Evolutionary conservation across 2,888 invertebrate genomes (phyloP), one percentile per base, ranked within the genome.

Genomic region (Leptinotarsa rubiginosa): DNA sequence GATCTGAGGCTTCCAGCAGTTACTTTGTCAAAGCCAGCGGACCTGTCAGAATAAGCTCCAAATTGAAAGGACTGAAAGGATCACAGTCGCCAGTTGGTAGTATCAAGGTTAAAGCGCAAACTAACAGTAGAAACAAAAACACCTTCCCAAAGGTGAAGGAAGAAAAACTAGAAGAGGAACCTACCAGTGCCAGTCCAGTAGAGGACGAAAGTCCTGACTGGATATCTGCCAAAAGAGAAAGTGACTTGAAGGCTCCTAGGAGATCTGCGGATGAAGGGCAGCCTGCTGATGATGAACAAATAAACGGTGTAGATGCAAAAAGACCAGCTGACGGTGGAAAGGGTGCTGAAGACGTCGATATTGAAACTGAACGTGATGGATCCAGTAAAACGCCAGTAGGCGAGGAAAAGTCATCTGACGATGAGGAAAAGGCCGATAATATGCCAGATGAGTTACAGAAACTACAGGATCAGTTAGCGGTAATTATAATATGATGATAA

Each of bases 41-140:
- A 13, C 79, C 81, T 20, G 78, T 70, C 16, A 79, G 72, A 69
- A 71, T 79, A 59, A 70, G 72, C n/a, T 75, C 79, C 0, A 79
- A 72, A 75, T 65, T 81, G 1, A 79, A 74, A 72, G 78, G 78
- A 13, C 69, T 68, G 20, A 70, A 77, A 20, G 78, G 77, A 4
- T 70, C 74, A 64, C 56, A 79, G 72, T 68, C 80, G 25, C 70
- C 70, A n/a, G 50, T 50, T 2, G 71, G 65, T 64, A 50, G 50
- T 22, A 41, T 64, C 31, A 18, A 64, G 13, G 18, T 56, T 1
- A 64, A 25, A 47, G 18, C 62, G n/a, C 62, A 64, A 49, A 41
- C 20, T 47, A 41, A 41, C 18, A 31, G 25, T 18, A n/a, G 69
- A 59, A 16, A 69, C 25, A 56, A 54, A 52, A 41, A 2, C 20